phyloP scores from a whole-genome alignment of 2,888 invertebrate species.

The Drosophila recens region DNA sequence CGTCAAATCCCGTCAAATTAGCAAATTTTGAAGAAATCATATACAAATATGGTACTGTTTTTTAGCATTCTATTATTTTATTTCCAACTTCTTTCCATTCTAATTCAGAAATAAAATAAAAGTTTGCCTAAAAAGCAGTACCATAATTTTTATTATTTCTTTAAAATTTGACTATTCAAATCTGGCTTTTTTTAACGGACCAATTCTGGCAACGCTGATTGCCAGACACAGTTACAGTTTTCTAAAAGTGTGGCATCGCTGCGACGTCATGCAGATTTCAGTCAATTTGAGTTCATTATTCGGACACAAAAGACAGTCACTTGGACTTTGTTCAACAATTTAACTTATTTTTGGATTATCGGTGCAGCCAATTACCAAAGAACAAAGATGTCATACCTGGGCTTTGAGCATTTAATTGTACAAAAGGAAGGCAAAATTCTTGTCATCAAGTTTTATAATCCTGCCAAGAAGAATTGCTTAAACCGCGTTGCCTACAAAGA shows the following conservation, averaged over 20 bases:
- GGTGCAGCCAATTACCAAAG: not conserved
- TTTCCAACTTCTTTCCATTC: too few species aligned
- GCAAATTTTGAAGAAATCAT: too few species aligned
- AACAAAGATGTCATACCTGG: constrained; percentile 66
- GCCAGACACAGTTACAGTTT: not conserved
- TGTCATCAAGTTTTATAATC: constrained; percentile 90
- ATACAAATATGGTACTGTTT: too few species aligned
- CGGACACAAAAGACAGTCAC: not conserved
- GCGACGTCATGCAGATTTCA: constrained; percentile 14
- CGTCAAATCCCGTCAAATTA: too few species aligned
- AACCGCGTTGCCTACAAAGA: constrained; percentile 89
- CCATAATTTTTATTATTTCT: too few species aligned
- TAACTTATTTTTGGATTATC: not conserved
- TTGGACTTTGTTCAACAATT: constrained; percentile 44
- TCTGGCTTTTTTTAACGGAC: too few species aligned
- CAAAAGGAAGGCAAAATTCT: constrained; percentile 86
- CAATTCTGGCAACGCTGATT: too few species aligned
- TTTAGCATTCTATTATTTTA: too few species aligned
- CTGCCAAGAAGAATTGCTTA: constrained; percentile 92
- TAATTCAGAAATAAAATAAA: too few species aligned
- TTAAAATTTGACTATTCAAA: too few species aligned
- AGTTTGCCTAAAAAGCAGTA: too few species aligned
- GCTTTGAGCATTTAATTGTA: constrained; percentile 69
- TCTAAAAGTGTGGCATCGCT: not conserved
- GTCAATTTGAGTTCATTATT: not conserved